These are phyloP conservation scores for Andrena camellia DNA, from an alignment of 2,888 invertebrate species.

Conservation along the genomic window DNA sequence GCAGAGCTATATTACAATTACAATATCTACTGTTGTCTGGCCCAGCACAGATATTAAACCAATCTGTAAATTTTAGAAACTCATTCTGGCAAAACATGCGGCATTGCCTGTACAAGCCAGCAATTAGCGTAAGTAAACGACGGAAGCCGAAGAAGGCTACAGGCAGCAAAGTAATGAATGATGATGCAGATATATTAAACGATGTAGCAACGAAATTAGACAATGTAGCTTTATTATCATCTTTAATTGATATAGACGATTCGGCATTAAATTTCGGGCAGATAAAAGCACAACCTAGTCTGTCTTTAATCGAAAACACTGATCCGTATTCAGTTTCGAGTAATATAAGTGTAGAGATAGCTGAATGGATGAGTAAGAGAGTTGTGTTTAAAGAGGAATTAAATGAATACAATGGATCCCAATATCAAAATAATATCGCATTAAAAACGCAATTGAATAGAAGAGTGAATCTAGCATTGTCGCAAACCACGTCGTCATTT, in stretches of 20 bases:
- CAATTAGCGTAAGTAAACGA: constrained; percentile 73
- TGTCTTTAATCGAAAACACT: constrained; percentile 82
- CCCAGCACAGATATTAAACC: constrained; percentile 51
- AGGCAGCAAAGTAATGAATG: not conserved
- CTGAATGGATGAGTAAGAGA: constrained; percentile 60
- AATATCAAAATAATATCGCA: constrained; percentile 46
- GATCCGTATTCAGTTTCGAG: constrained; percentile 74
- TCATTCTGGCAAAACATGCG: constrained; percentile 78
- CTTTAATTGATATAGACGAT: constrained; percentile 77
- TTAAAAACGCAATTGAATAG: constrained; percentile 72
- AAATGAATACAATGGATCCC: constrained; percentile 49
- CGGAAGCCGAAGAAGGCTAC: constrained; percentile 59
- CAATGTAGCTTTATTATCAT: constrained; percentile 76
- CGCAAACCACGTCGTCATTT: constrained; percentile 86
- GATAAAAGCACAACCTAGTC: constrained; percentile 81
- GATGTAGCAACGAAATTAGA: constrained; percentile 76
- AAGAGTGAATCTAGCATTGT: constrained; percentile 83
- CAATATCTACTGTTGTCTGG: constrained; percentile 89
- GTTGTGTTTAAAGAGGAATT: constrained; percentile 32
- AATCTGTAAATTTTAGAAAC: constrained; percentile 61
- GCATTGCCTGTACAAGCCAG: constrained; percentile 77
- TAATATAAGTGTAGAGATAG: constrained; percentile 79
- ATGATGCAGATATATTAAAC: constrained; percentile 49
- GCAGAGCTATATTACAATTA: constrained; percentile 90
- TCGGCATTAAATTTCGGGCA: constrained; percentile 77